Percentiles rank a stretch among this genome's conserved stretches.
phyloP scores from a whole-genome alignment of 2,797 vertebrate species.

The Vireo griseus region DNA sequence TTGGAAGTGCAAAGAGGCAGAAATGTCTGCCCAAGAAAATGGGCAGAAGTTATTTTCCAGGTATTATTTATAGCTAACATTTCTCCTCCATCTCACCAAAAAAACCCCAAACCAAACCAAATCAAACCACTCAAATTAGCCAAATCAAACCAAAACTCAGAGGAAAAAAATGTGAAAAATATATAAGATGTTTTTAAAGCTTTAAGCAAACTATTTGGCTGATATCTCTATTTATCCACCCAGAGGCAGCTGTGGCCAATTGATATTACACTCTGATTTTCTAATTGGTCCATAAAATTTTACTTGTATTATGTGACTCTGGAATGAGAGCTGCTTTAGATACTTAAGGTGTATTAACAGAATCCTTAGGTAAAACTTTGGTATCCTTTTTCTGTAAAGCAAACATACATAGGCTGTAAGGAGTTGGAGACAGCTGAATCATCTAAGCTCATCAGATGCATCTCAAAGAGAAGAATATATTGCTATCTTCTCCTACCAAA shows the following conservation, averaged over 20 bases:
- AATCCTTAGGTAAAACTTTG: not conserved
- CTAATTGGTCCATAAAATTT: not conserved
- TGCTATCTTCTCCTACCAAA: not conserved
- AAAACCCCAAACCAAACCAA: not conserved
- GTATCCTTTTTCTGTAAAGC: not conserved
- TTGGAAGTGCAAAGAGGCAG: not conserved
- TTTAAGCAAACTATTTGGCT: not conserved
- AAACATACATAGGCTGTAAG: not conserved
- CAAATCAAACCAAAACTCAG: not conserved
- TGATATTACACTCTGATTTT: not conserved
- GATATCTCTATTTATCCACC: not conserved
- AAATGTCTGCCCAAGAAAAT: not conserved
- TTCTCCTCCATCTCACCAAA: fast-evolving
- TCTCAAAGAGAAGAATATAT: not conserved
- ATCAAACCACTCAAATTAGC: fast-evolving
- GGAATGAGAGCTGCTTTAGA: not conserved
- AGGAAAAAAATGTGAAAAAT: not conserved
- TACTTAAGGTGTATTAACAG: not conserved
- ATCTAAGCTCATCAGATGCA: not conserved
- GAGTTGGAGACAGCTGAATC: not conserved
- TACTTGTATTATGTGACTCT: not conserved
- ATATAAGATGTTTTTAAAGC: not conserved
- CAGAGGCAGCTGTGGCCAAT: not conserved
- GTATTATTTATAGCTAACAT: not conserved
- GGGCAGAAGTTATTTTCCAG: not conserved